Percentiles rank a stretch among this genome's conserved stretches.
Conservation (phyloP, 1,140 invertebrate genomes). For the Andricus grossulariae region DNA sequence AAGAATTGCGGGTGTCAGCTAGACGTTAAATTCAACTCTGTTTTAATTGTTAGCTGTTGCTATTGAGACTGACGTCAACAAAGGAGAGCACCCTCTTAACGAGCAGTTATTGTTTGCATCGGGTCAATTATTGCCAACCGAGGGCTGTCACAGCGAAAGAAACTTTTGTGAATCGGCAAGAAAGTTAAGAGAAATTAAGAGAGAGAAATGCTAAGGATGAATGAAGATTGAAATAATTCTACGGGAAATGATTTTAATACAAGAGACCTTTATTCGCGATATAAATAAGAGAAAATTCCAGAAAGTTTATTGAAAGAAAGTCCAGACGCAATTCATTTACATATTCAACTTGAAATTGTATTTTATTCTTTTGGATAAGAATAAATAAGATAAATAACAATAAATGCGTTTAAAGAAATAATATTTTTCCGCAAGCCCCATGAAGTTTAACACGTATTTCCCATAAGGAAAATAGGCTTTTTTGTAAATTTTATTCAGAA, state of each 20-base stretch:
- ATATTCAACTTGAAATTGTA: no score
- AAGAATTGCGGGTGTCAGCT: neutral
- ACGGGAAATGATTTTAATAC: neutral
- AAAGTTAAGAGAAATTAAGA: neutral
- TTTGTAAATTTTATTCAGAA: no score
- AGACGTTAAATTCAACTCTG: slow-evolving; percentile 57
- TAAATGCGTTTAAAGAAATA: no score
- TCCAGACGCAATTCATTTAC: no score
- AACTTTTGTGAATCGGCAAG: neutral
- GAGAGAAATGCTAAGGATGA: no score
- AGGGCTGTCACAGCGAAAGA: neutral
- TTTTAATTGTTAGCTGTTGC: slow-evolving; percentile 42
- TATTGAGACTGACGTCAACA: slow-evolving; percentile 35
- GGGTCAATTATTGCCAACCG: slow-evolving; percentile 11
- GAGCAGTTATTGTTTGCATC: slow-evolving; percentile 55
- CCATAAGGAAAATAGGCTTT: no score
- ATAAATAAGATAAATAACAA: no score
- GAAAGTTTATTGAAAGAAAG: neutral
- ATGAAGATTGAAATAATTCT: neutral
- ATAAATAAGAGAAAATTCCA: neutral
- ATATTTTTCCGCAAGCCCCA: no score
- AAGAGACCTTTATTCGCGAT: slow-evolving; percentile 4
- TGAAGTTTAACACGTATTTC: no score
- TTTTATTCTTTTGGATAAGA: no score
- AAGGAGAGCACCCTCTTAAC: slow-evolving; percentile 47